A percentile compares a stretch with the other conserved stretches of the same genome.
These are phyloP conservation scores for Dermolepida albohirtum DNA, from an alignment of 2,888 invertebrate genomes.

Conservation along the genomic window DNA sequence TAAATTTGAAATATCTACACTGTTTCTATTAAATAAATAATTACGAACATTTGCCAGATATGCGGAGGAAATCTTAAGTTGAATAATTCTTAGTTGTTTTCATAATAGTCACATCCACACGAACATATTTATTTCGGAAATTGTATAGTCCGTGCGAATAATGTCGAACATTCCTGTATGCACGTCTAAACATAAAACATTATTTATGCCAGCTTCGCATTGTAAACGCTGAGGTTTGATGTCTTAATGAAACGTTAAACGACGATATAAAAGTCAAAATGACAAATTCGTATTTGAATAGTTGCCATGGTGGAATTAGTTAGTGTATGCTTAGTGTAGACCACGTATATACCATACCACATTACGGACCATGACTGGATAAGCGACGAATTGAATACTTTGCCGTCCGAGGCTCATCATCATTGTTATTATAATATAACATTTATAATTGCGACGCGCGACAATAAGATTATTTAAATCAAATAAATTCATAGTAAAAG, in stretches of 20 bases:
- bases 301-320: slow-evolving; percentile 9
- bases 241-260: slow-evolving; percentile 16
- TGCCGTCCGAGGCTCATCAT: not conserved
- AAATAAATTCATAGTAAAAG: too few species aligned
- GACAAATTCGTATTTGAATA: slow-evolving; percentile 8
- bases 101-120: too few species aligned
- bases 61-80: too few species aligned
- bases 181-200: too few species aligned
- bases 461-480: not conserved
- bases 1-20: too few species aligned
- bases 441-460: not conserved
- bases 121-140: too few species aligned
- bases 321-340: not conserved
- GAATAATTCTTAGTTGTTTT: too few species aligned
- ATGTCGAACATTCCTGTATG: too few species aligned
- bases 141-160: too few species aligned
- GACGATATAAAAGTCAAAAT: slow-evolving; percentile 13
- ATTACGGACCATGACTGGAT: slow-evolving; percentile 47
- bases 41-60: too few species aligned
- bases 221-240: slow-evolving; percentile 4
- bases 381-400: slow-evolving; percentile 40
- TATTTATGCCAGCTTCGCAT: not conserved
- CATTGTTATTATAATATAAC: slow-evolving; percentile 6
- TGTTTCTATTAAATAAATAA: too few species aligned
- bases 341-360: slow-evolving; percentile 23